Evolutionary conservation across 2,797 vertebrate species (phyloP).

Genomic region (Cetoscarus ocellatus): DNA sequence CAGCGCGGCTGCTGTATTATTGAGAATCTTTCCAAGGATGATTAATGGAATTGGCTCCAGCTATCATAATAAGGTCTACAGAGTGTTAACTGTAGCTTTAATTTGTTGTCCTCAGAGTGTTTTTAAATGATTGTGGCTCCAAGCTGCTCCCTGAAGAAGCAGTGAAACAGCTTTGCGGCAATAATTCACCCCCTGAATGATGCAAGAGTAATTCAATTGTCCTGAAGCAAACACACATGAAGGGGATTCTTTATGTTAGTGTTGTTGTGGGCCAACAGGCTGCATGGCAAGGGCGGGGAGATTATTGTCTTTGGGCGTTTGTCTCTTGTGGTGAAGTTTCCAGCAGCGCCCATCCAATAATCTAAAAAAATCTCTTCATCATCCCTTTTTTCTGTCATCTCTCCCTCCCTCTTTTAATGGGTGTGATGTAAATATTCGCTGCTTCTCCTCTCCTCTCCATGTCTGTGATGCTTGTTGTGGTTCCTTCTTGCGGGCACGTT

Average conservation of each 20-base stretch:
- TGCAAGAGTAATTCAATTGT: conserved; percentile 70
- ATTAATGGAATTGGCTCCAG: conserved; percentile 37
- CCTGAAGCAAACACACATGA: conserved; percentile 61
- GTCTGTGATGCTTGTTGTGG: conserved; percentile 81
- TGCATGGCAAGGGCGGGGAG: conserved; percentile 66
- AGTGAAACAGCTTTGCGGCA: conserved; percentile 49
- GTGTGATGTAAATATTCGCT: conserved; percentile 74
- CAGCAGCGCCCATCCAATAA: conserved; percentile 73
- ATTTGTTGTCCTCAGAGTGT: conserved; percentile 58
- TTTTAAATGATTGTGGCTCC: conserved; percentile 58
- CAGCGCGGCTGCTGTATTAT: conserved; percentile 45
- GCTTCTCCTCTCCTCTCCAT: conserved; percentile 65
- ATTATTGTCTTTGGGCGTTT: conserved; percentile 77
- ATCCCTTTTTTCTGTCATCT: conserved; percentile 62
- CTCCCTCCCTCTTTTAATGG: conserved; percentile 67
- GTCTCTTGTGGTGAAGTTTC: conserved; percentile 78
- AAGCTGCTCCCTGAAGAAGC: conserved; percentile 49
- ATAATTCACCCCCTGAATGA: conserved; percentile 69
- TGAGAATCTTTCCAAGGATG: conserved; percentile 42
- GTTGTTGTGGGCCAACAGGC: conserved; percentile 71
- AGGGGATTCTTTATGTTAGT: conserved; percentile 63
- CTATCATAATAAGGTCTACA: conserved; percentile 44
- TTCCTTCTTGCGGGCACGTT: conserved; percentile 75
- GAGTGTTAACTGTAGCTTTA: conserved; percentile 47
- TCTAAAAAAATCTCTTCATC: conserved; percentile 71